Evolutionary conservation across 2,888 invertebrate species (phyloP), one percentile per base, ranked within the genome.

Genomic region (Campaea margaritaria): DNA sequence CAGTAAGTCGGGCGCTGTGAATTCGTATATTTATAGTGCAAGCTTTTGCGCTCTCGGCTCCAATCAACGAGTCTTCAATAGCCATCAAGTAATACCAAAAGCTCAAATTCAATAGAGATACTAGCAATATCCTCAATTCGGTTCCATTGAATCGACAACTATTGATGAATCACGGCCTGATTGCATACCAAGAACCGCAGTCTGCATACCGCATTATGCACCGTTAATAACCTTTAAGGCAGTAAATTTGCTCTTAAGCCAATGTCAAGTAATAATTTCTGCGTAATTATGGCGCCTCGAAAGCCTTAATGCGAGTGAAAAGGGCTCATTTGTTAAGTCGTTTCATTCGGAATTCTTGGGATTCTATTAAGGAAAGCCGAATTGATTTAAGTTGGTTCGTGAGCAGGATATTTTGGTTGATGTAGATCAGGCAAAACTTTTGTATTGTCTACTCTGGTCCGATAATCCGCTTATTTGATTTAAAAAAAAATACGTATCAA

Each of bases 151-250:
- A 51, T 51, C 51, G 54, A 39, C 56, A 56, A 66, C 74, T 72
- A 62, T 49, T 56, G 55, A 65, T 88, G 88, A 87, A 79, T 88
- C 87, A 88, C 73, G 70, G 72, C 68, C 70, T 68, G 69, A 77
- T 76, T 73, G 76, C 79, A 75, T 85, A 87, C 86, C 77, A 64
- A 70, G 82, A 83, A 83, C 74, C 68, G 69, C 66, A 69, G 73
- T 67, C 74, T 72, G 74, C 73, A 75, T 78, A 73, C 76, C 72
- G 64, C 73, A 83, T 83, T 80, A 70, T 48, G 65, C 75, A 86
- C 88, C 83, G 86, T 87, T 87, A 87, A 82, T 77, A 83, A 81
- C 76, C 75, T 80, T 78, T 73, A 73, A 73, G 68, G 72, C 74
- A 74, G 76, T 83, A 79, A 82, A 79, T 82, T 78, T 73, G 72